Base-by-base conservation (phyloP, 1,140 invertebrate species). In the Hormaphis cornu region DNA sequence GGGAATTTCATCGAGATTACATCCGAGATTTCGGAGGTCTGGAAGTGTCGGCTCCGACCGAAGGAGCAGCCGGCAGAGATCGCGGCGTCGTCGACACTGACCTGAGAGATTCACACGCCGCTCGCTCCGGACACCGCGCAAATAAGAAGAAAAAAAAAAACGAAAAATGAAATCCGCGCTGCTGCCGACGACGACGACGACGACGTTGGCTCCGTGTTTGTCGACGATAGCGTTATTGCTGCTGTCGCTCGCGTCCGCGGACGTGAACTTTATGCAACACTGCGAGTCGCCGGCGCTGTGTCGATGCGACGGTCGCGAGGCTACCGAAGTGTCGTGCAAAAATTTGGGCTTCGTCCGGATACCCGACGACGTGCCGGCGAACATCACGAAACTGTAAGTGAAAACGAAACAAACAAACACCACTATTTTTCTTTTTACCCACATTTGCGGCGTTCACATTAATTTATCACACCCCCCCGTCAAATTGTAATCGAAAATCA, bases 371-470 rank as follows among this genome's bases (percentile, higher is more conserved):
- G 22, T 66, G 35, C 61, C 61, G 14, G 18, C 22, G 1, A 66
- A 66, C 14, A 66, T 66, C 20, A 48, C 42, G 14, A 66, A 66
- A n/a, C 61, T 66, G 61, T 66, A 16, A 66, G 61, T 66, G n/a
- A 61, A 30, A 18, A 4, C 30, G 30, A 33, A 33, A 33, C 9
- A 6, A 33, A 6, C 5, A 33, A 33, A 33, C 4, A 33, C 9
- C 4, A 33, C 4, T 6, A n/a, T n/a, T n/a, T n/a, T n/a, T n/a
- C n/a, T n/a, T n/a, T n/a, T n/a, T n/a, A n/a, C n/a, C n/a, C n/a
- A n/a, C n/a, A n/a, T n/a, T n/a, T n/a, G n/a, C n/a, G n/a, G n/a
- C n/a, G n/a, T n/a, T n/a, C n/a, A n/a, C n/a, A n/a, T n/a, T n/a
- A n/a, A n/a, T n/a, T n/a, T n/a, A n/a, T n/a, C n/a, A n/a, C n/a